Evolutionary conservation across 2,888 invertebrate species (phyloP), one percentile per base, ranked within the genome.

Genomic region (Lobophora halterata): DNA sequence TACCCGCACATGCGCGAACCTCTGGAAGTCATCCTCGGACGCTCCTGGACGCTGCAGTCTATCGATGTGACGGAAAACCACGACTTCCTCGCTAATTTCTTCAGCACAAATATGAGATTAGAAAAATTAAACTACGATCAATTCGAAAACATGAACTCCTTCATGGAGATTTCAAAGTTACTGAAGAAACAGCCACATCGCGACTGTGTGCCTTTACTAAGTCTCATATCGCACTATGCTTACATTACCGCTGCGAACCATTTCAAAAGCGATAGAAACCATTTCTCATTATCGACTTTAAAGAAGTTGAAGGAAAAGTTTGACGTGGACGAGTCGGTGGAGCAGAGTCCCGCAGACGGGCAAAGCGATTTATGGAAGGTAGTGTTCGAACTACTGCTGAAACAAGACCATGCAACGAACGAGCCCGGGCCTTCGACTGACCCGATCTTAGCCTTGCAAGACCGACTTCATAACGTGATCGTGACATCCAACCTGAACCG

Each of bases 81-180:
- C 25, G 44, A 53, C 12, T 61, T 62, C 34, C 40, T 69, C 3
- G 45, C 47, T 5, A 53, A 56, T 30, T 69, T 65, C 37, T 65
- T 52, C 45, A 56, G 53, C 33, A 65, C 59, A 1, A 67, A 68
- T 18, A 17, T 66, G 3, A 53, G 61, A 14, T 37, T 69, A 0
- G 63, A 65, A 36, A 60, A 55, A 28, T 38, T 64, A 1, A 61
- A 61, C 40, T 59, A 65, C 28, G 53, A 63, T 32, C 66, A 67
- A 35, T 54, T 52, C 10, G 56, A 61, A 14, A 65, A 65, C 18
- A 33, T 69, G 1, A 38, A 34, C n/a, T 46, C 36, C 8, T 61
- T 65, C 35, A 5, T 64, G 8, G 47, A 63, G 23, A 35, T 64
- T 26, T 27, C 50, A 0, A 53, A 50, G 20, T 46, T 13, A 2